Base-by-base conservation (phyloP, 2,888 invertebrate species). In the Antheraea yamamai region DNA sequence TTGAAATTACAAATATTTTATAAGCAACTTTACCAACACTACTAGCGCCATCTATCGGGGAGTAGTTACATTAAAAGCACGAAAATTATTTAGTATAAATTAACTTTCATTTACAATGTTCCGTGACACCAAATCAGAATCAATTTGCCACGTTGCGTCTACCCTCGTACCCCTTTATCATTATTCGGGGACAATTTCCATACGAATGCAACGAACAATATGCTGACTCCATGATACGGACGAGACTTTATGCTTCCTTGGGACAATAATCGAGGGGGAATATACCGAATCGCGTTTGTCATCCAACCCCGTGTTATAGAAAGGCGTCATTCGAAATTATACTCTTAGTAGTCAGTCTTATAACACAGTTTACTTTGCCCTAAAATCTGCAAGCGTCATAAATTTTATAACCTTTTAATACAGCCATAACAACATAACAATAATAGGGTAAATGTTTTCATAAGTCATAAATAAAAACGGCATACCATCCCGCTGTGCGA, bases 391-490 rank as follows among this genome's bases (percentile, higher is more conserved):
- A 91, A 92, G 92, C 90, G 86, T 91, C 91, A 94, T 94, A 93
- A 92, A 93, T 92, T 94, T 94, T 93, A 95, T 92, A 87, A 89
- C 91, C 88, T 87, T 94, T 94, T 95, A 93, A 95, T 94, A 94
- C 91, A 92, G 94, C 93, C 91, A 91, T 94, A 94, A 93, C 91
- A 91, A 89, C 92, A 88, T 87, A 89, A 92, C 92, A 93, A 93
- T 94, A 94, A 94, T 93, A 93, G 94, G 93, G 92, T 91, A 94
- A 94, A 95, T 95, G 94, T 94, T 94, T 94, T 94, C 94, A 94
- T 93, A 92, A 92, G 90, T 91, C 93, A 93, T 94, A 93, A 94
- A 95, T 94, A 92, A 91, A 89, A 91, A 89, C 89, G 90, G 85
- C 86, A 88, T 88, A 85, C 86, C 87, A 83, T 89, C 89, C 89